A percentile compares a stretch with the other conserved stretches of the same genome.
These are phyloP conservation scores for Malacosoma neustria DNA, from an alignment of 2,888 invertebrate species.

Conservation along the genomic window DNA sequence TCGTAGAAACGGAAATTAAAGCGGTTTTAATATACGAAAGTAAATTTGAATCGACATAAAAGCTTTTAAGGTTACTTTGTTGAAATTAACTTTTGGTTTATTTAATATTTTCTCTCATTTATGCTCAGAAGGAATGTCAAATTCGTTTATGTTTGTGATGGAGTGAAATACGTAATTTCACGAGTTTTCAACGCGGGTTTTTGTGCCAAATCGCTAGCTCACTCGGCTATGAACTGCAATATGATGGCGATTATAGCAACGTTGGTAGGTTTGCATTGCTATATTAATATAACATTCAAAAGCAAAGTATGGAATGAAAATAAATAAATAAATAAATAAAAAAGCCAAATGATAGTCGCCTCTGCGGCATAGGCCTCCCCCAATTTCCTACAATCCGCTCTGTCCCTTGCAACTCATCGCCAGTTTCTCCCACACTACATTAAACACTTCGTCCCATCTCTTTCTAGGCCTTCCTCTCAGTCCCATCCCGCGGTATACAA, in stretches of 20 bases:
- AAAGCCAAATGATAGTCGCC: too few species aligned
- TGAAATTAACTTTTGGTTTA: constrained; percentile 3
- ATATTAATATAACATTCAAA: neutral
- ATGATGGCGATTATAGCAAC: too few species aligned
- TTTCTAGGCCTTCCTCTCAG: too few species aligned
- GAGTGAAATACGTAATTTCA: neutral
- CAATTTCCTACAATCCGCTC: too few species aligned
- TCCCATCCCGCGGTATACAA: too few species aligned
- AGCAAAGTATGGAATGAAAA: neutral
- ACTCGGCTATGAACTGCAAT: too few species aligned
- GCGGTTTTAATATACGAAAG: constrained; percentile 1
- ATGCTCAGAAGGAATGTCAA: neutral
- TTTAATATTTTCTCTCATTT: neutral
- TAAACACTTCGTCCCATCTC: too few species aligned
- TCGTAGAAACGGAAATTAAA: constrained; percentile 5
- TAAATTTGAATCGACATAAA: constrained; percentile 1
- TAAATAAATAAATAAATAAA: neutral
- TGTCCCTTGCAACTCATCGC: too few species aligned
- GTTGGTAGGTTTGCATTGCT: too few species aligned
- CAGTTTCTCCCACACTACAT: too few species aligned
- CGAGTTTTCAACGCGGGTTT: neutral
- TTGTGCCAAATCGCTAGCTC: too few species aligned
- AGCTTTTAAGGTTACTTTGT: neutral
- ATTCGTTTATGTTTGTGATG: neutral
- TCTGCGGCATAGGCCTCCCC: too few species aligned